Percentiles rank a stretch among this genome's conserved stretches.
Evolutionary conservation across 1,140 invertebrate species (phyloP).

Genomic region (Drosophila bipectinata): DNA sequence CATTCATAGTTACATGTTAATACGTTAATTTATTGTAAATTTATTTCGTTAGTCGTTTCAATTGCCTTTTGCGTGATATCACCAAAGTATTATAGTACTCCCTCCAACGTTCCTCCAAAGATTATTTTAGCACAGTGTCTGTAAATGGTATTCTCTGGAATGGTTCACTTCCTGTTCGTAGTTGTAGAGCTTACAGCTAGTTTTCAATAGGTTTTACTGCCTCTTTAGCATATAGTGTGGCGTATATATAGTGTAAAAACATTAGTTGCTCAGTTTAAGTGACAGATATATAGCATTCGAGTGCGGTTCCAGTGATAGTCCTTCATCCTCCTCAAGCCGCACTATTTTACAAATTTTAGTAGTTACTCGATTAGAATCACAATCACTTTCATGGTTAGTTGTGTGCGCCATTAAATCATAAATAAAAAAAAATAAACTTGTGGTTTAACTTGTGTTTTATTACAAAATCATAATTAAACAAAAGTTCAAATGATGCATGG

Average conservation of each 20-base stretch:
- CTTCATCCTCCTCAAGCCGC: conserved; percentile 21
- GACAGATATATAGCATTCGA: neutral
- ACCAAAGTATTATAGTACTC: conserved; percentile 69
- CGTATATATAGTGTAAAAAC: conserved; percentile 10
- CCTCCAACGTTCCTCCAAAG: conserved; percentile 52
- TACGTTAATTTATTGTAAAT: conserved; percentile 59
- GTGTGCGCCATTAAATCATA: conserved; percentile 35
- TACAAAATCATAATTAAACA: conserved; percentile 64
- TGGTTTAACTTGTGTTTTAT: conserved; percentile 52
- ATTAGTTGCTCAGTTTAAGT: conserved; percentile 57
- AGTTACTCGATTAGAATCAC: conserved; percentile 68
- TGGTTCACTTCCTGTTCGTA: conserved; percentile 29
- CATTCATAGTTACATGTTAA: conserved; percentile 39
- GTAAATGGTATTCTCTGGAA: conserved; percentile 8
- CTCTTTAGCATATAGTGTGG: conserved; percentile 62
- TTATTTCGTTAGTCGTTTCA: conserved; percentile 75
- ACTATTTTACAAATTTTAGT: conserved; percentile 69
- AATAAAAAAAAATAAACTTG: conserved; percentile 14
- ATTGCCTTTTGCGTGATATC: conserved; percentile 81
- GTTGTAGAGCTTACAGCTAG: conserved; percentile 65
- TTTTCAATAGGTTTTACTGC: conserved; percentile 71
- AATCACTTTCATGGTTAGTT: conserved; percentile 76
- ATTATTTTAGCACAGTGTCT: conserved; percentile 40
- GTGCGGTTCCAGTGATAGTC: conserved; percentile 6
- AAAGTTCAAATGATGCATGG: conserved; percentile 47